phyloP scores from a whole-genome alignment of 2,113 vertebrate genomes.

The Plestiodon gilberti region DNA sequence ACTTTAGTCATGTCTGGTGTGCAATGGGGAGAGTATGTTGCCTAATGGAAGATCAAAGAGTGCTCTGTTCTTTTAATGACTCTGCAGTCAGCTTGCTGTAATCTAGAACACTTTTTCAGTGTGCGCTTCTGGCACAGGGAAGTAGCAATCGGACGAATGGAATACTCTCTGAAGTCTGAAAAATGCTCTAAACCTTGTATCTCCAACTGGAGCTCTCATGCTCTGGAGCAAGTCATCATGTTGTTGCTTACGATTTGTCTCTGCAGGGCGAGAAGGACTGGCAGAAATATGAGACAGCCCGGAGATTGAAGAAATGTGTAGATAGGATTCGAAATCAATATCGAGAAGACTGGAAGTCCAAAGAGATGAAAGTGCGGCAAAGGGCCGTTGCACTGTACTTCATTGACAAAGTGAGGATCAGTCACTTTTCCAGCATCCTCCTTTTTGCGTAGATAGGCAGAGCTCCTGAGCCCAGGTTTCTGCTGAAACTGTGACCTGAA shows the following conservation, averaged over 20 bases:
- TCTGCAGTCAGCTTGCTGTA: background rate
- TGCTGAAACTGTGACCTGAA: background rate
- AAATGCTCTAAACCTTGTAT: background rate
- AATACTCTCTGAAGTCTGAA: background rate
- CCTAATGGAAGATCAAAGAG: background rate
- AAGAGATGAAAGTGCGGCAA: constrained; percentile 97
- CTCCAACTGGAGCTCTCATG: background rate
- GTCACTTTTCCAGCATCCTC: background rate
- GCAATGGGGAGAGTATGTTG: background rate
- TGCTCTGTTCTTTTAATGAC: background rate
- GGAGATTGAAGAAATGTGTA: constrained; percentile 92
- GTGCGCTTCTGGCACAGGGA: background rate
- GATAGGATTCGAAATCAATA: constrained; percentile 91
- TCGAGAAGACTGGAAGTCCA: constrained; percentile 96
- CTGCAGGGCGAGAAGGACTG: constrained; percentile 95
- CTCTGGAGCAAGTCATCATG: background rate
- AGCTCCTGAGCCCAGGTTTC: background rate
- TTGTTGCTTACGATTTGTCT: constrained; percentile 34
- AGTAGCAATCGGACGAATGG: background rate
- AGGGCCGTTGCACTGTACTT: constrained; percentile 95
- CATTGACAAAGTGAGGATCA: constrained; percentile 89
- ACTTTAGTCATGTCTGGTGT: background rate
- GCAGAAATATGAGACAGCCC: constrained; percentile 97
- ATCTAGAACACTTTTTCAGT: background rate
- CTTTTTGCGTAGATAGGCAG: background rate